Conservation (phyloP, 2,888 invertebrate species). For the Drosophila ezoana region DNA sequence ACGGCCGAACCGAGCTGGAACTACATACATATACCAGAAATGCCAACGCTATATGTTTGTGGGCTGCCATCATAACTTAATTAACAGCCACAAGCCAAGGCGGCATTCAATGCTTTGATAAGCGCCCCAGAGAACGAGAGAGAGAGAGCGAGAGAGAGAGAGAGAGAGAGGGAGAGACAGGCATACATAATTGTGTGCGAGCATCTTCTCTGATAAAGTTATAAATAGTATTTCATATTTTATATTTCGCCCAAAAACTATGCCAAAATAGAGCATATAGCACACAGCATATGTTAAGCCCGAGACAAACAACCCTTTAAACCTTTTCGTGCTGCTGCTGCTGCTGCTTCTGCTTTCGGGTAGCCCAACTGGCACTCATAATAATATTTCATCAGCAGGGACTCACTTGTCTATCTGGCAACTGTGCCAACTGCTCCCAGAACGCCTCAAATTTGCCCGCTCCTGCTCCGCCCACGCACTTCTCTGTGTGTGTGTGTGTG, state of each 20-base stretch:
- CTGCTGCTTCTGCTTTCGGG: background rate
- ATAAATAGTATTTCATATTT: constrained; percentile 72
- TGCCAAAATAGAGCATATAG: constrained; percentile 39
- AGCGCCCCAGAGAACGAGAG: constrained; percentile 11
- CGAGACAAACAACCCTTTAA: constrained; percentile 59
- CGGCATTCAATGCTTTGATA: constrained; percentile 59
- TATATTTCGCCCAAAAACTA: constrained; percentile 60
- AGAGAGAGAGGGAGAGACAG: background rate
- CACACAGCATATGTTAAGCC: constrained; percentile 66
- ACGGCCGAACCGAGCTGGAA: constrained; percentile 50
- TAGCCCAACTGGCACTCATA: constrained; percentile 68
- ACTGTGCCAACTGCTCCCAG: constrained; percentile 21
- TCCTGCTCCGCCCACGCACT: constrained; percentile 2
- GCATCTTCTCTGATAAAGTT: constrained; percentile 62
- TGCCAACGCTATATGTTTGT: constrained; percentile 60
- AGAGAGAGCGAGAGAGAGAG: too few relatives aligned
- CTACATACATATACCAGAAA: constrained; percentile 26
- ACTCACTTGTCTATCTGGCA: too few relatives aligned
- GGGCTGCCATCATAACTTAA: constrained; percentile 80
- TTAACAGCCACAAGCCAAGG: constrained; percentile 73
- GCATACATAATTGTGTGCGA: constrained; percentile 11
- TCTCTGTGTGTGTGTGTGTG: constrained; percentile 2
- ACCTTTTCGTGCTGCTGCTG: constrained; percentile 15
- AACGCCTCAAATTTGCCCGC: constrained; percentile 6
- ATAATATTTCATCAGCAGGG: constrained; percentile 69